Percentiles rank a stretch among this genome's conserved stretches.
phyloP scores from a whole-genome alignment of 2,797 vertebrate genomes.

The Acanthurus leucopareius region DNA sequence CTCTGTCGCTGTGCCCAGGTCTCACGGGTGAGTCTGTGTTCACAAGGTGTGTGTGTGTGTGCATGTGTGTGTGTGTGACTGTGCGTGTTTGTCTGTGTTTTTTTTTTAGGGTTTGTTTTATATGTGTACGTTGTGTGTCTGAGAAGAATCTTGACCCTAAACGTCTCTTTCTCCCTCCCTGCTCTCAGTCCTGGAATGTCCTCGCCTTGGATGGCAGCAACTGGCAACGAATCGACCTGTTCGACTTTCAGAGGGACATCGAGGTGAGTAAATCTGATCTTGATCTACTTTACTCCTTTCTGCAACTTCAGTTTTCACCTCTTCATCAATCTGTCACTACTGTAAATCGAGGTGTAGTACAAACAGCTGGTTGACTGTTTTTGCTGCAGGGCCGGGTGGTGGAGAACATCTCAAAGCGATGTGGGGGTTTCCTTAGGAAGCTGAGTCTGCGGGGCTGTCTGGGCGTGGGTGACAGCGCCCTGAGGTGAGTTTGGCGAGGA shows the following conservation, averaged over 20 bases:
- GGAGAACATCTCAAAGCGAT: conserved; percentile 98
- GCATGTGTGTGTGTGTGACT: conserved; percentile 57
- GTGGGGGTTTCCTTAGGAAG: conserved; percentile 96
- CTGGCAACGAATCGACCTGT: conserved; percentile 99
- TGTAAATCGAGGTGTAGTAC: neutral
- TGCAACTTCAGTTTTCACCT: neutral
- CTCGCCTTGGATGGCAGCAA: conserved; percentile 98
- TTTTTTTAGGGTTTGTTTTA: conserved; percentile 7
- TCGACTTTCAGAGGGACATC: conserved; percentile 99
- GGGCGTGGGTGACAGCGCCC: conserved; percentile 95
- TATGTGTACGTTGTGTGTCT: neutral
- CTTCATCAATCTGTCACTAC: neutral
- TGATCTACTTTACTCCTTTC: neutral
- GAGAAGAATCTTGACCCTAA: conserved; percentile 25
- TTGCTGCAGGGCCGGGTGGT: conserved; percentile 93
- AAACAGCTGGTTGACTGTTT: conserved; percentile 33
- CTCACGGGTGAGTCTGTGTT: conserved; percentile 92
- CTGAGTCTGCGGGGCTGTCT: conserved; percentile 95
- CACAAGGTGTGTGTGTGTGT: conserved; percentile 38
- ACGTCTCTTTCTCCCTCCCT: conserved; percentile 36
- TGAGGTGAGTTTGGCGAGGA: conserved; percentile 85
- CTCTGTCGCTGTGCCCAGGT: conserved; percentile 99
- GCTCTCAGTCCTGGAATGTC: conserved; percentile 95
- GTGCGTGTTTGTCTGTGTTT: conserved; percentile 49
- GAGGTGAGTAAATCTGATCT: conserved; percentile 86